Evolutionary conservation across 2,797 vertebrate genomes (phyloP).

Genomic region (Gambusia yucatana): DNA sequence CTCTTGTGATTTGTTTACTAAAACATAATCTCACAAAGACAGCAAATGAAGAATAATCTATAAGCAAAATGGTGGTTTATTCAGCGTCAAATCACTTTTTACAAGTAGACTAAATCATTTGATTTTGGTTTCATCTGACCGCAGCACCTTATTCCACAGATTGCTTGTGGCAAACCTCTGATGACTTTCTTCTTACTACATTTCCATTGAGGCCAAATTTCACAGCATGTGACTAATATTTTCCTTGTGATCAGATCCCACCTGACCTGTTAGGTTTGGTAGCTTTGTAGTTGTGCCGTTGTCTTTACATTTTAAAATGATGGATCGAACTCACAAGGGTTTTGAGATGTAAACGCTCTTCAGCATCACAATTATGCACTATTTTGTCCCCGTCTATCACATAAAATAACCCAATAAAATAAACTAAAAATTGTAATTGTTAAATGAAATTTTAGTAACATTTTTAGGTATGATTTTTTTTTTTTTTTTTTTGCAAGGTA

Average conservation of each 20-base stretch:
- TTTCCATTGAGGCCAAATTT: not conserved
- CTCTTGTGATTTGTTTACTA: constrained; percentile 32
- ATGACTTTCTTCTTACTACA: not conserved
- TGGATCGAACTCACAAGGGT: not conserved
- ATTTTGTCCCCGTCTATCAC: not conserved
- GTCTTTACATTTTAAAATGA: not conserved
- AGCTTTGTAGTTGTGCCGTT: not conserved
- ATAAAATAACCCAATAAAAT: not conserved
- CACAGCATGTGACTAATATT: not conserved
- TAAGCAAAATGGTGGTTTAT: not conserved
- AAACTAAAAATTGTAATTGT: not conserved
- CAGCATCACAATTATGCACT: not conserved
- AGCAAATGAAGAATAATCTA: constrained; percentile 19
- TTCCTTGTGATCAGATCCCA: not conserved
- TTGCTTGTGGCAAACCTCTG: not conserved
- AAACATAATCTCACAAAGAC: constrained; percentile 31
- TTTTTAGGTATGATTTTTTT: not conserved
- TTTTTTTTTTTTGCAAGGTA: not conserved
- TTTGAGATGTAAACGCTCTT: not conserved
- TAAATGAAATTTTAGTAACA: not conserved
- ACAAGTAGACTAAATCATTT: not conserved
- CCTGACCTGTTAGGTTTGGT: not conserved
- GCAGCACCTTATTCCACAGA: not conserved
- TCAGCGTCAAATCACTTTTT: not conserved
- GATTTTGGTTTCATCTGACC: not conserved